These are phyloP conservation scores for Sycophila sp. DNA, from an alignment of 1,140 invertebrate genomes.

Conservation along the genomic window DNA sequence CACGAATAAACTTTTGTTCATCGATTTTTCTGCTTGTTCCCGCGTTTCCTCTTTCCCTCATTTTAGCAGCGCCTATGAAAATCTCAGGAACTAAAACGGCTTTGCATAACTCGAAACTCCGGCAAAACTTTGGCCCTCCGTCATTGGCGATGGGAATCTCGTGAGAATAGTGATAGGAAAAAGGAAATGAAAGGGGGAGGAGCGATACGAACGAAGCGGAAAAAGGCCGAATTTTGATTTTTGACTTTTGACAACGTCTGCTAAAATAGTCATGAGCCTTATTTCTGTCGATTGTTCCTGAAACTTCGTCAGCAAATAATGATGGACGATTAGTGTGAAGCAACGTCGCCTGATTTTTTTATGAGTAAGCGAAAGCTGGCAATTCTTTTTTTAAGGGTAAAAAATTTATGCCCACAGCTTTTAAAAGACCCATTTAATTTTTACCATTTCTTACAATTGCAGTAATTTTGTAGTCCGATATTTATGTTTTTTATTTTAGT, in stretches of 20 bases:
- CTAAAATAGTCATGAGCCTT: background rate
- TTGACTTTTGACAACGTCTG: conserved; percentile 6
- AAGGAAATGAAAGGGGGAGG: background rate
- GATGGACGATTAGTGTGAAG: too few species aligned
- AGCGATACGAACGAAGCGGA: background rate
- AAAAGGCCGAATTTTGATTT: conserved; percentile 8
- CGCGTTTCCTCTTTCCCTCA: conserved; percentile 11
- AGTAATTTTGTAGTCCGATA: too few species aligned
- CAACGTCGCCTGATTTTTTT: too few species aligned
- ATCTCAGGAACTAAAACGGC: conserved; percentile 43
- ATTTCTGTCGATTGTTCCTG: background rate
- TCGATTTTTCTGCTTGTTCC: background rate
- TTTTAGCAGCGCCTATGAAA: conserved; percentile 21
- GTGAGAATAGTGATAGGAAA: conserved; percentile 8
- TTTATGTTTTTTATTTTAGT: too few species aligned
- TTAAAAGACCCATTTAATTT: too few species aligned
- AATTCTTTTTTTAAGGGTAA: too few species aligned
- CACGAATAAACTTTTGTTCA: background rate
- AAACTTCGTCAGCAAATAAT: conserved; percentile 4
- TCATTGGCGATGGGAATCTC: conserved; percentile 34
- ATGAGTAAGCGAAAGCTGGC: too few species aligned
- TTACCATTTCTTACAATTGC: too few species aligned
- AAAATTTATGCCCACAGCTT: too few species aligned
- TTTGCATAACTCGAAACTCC: conserved; percentile 49
- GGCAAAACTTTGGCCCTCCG: conserved; percentile 43